Evolutionary conservation across 2,797 vertebrate species (phyloP), one percentile per base, ranked within the genome.

Genomic region (Lateolabrax maculatus): DNA sequence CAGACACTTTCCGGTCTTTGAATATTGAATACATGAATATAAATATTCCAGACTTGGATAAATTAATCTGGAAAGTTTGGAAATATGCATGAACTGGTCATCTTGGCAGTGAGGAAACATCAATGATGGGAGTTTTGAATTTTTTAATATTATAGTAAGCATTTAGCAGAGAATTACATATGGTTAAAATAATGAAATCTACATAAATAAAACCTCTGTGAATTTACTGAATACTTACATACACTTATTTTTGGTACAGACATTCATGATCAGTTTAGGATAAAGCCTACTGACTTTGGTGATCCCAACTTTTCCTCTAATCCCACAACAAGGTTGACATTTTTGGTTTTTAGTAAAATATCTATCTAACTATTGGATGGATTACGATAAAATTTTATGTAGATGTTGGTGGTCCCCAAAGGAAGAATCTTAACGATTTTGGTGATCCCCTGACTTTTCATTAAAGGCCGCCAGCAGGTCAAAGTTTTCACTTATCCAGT

Each of bases 1-100:
- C 43, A 66, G 0, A 1, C 36, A 36, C n/a, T n/a, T n/a, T n/a
- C n/a, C n/a, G 21, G 11, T 57, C 58, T 39, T 75, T 31, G 39
- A 5, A 8, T n/a, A 15, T 43, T 64, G 68, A 58, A 51, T 44
- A n/a, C n/a, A n/a, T n/a, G n/a, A n/a, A n/a, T n/a, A n/a, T n/a
- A 27, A 36, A 68, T 66, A 70, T 69, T 53, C 13, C 25, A 51
- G 29, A n/a, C 55, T 61, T 48, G 27, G 43, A 66, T 37, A 23
- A 71, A 58, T 77, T 18, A 71, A 49, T 68, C 39, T 72, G 36
- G 18, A 4, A 49, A 60, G 23, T 51, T 48, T 23, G 13, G 58
- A 15, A 3, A 36, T n/a, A 58, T 44, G 27, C 31, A 62, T 53
- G 77, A 34, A 31, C 16, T 43, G 51, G 15, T 77, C 11, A 31